These are phyloP conservation scores for Coilia nasus DNA, from an alignment of 2,797 vertebrate genomes.

Conservation along the genomic window DNA sequence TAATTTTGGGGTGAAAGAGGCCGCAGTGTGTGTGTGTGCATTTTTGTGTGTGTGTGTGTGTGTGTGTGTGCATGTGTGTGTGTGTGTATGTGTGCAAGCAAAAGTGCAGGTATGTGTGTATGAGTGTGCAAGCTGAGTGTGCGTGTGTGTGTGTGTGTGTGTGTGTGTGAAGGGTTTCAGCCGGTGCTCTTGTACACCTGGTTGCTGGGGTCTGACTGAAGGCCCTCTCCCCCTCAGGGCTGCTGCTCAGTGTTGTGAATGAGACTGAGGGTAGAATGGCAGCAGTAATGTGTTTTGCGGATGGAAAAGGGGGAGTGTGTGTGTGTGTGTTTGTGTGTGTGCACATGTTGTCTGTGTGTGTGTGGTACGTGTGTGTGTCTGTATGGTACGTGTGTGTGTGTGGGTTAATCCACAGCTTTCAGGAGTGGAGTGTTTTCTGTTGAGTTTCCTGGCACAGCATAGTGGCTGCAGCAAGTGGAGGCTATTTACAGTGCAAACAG, in stretches of 20 bases:
- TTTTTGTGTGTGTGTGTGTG: not conserved
- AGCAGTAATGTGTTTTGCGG: not conserved
- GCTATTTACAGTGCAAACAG: slow-evolving; percentile 47
- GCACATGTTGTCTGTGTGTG: too few species aligned
- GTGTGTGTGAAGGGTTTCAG: too few species aligned
- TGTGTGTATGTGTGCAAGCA: too few species aligned
- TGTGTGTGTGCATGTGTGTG: not conserved
- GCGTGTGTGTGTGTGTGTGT: not conserved
- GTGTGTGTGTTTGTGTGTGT: not conserved
- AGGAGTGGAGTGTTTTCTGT: not conserved
- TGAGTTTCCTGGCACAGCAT: slow-evolving; percentile 24
- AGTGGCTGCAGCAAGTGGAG: slow-evolving; percentile 29
- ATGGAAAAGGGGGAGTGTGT: not conserved
- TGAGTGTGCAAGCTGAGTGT: not conserved
- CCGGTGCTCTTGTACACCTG: not conserved
- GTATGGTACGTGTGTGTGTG: not conserved
- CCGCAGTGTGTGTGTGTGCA: not conserved
- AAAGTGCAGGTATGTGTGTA: not conserved
- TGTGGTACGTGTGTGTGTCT: too few species aligned
- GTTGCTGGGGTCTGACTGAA: not conserved
- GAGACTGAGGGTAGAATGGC: not conserved
- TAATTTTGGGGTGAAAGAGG: too few species aligned
- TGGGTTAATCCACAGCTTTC: not conserved
- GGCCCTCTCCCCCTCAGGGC: not conserved
- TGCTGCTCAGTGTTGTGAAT: not conserved